Evolutionary conservation across 2,888 invertebrate genomes (phyloP), one percentile per base, ranked within the genome.

Genomic region (Patella caerulea): DNA sequence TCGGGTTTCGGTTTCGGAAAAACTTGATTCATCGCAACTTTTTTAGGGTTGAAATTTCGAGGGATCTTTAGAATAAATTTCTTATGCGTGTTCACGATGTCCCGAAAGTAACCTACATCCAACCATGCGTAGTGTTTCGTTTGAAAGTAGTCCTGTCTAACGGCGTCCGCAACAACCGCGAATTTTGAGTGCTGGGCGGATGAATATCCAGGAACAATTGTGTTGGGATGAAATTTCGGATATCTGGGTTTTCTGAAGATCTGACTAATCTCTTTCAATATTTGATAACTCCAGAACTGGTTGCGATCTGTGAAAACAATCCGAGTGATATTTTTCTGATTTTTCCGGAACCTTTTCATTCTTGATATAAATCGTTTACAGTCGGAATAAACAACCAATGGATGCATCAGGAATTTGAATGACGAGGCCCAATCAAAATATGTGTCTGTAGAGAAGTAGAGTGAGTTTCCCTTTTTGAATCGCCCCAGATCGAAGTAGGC

Each of bases 401-500:
- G 83, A 55, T 83, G 85, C 14, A 72, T 59, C 0, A 87, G 71
- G 73, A 74, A 77, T 12, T 29, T 17, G 73, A 83, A 84, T 1
- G 75, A 72, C 15, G 24, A 56, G 5, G 82, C 74, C 84, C 83
- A 85, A 1, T 77, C 70, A 45, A 75, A 72, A 75, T 85, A 86
- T 11, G 75, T 73, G 12, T 79, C 59, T 19, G 72, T 75, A 2
- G 81, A 78, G 59, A 78, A 72, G 17, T 71, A 53, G 1, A 59
- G 45, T 3, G 34, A 71, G 3, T 53, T 11, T 3, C 84, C 84
- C 78, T 86, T 86, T 9, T 71, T 55, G 76, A 85, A 84, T 7
- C 75, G 72, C 19, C 84, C 85, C 9, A 87, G 70, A 76, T 86
- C 78, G 76, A 85, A 87, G 72, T 82, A 87, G 1, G 86, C 86